phyloP scores from a whole-genome alignment of 2,888 invertebrate genomes.

The Melolontha melolontha region DNA sequence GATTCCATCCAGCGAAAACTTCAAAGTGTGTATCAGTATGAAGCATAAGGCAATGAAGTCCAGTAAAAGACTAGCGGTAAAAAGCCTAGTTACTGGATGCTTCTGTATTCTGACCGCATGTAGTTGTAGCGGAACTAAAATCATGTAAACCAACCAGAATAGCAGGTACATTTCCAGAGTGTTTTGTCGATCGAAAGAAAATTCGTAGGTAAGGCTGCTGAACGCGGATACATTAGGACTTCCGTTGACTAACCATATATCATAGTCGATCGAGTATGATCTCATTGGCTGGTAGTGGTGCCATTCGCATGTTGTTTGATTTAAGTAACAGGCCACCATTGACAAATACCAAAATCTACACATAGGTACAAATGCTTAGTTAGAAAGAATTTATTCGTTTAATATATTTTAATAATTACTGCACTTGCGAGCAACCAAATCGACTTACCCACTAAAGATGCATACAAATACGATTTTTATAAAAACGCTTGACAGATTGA shows the following conservation, averaged over 20 bases:
- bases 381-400: too few species aligned
- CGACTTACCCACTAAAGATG: too few species aligned
- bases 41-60: slow-evolving; percentile 89
- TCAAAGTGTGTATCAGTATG: slow-evolving; percentile 88
- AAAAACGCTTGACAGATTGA: too few species aligned
- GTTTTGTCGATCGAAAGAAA: slow-evolving; percentile 96
- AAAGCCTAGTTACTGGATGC: slow-evolving; percentile 91
- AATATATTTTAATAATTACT: too few species aligned
- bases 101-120: slow-evolving; percentile 90
- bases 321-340: slow-evolving; percentile 90
- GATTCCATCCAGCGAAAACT: slow-evolving; percentile 91
- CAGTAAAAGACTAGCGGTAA: slow-evolving; percentile 86
- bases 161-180: slow-evolving; percentile 90
- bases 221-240: slow-evolving; percentile 90
- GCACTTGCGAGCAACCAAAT: too few species aligned
- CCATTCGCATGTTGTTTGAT: slow-evolving; percentile 86
- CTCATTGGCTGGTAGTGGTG: slow-evolving; percentile 74
- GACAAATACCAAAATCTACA: slow-evolving; percentile 96
- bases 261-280: slow-evolving; percentile 76
- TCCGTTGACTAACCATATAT: slow-evolving; percentile 97
- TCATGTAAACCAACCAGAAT: slow-evolving; percentile 87
- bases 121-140: slow-evolving; percentile 87
- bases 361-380: too few species aligned
- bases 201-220: slow-evolving; percentile 92
- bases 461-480: too few species aligned